A percentile compares a stretch with the other conserved stretches of the same genome.
Evolutionary conservation across 2,888 invertebrate genomes (phyloP).

Genomic region (Agrochola litura): DNA sequence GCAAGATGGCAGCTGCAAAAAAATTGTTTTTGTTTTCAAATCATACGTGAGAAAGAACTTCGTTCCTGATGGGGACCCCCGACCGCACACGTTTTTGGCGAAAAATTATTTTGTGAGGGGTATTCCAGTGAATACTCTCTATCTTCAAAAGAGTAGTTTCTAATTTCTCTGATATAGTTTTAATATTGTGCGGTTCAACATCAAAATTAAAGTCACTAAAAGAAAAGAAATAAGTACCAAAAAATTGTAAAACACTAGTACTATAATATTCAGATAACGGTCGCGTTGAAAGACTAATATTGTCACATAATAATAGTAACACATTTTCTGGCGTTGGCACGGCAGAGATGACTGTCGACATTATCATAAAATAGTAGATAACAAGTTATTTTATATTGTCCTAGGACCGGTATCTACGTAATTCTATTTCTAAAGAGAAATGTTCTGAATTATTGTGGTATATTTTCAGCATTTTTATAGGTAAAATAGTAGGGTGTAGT

Average conservation of each 20-base stretch:
- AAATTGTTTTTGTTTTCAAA: too few relatives aligned
- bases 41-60: too few relatives aligned
- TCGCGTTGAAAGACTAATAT: slow-evolving; percentile 15
- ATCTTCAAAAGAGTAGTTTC: neutral
- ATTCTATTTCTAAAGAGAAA: slow-evolving; percentile 3
- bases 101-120: too few relatives aligned
- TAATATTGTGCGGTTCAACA: neutral
- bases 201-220: neutral
- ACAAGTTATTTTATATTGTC: slow-evolving; percentile 8
- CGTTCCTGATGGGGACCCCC: too few relatives aligned
- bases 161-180: neutral
- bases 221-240: neutral
- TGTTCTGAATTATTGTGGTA: neutral
- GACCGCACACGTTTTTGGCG: too few relatives aligned
- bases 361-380: slow-evolving; percentile 43
- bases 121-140: too few relatives aligned
- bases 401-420: neutral
- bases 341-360: slow-evolving; percentile 21
- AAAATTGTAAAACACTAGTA: neutral
- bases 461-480: neutral
- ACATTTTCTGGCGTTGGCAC: slow-evolving; percentile 15
- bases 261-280: slow-evolving; percentile 15
- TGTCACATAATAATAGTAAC: slow-evolving; percentile 20
- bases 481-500: neutral
- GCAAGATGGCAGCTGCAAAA: too few relatives aligned